Percentiles rank a stretch among this genome's conserved stretches.
Evolutionary conservation across 2,113 vertebrate genomes (phyloP).

Genomic region (Promerops cafer): DNA sequence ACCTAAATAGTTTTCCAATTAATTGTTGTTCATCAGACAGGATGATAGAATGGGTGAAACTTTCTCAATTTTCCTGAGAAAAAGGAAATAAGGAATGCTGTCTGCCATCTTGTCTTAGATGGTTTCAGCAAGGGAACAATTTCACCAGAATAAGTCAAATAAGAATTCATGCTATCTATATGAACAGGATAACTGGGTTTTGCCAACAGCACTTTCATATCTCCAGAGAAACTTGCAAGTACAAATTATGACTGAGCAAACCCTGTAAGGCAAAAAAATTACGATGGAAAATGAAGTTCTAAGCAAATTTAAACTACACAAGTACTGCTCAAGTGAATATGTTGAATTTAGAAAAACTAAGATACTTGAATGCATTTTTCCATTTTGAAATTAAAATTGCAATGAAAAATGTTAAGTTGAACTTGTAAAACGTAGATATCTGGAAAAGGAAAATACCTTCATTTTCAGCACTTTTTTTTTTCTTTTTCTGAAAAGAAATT

Average conservation of each 20-base stretch:
- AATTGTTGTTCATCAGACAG: not conserved
- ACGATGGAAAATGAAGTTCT: not conserved
- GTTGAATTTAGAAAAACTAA: not conserved
- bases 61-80: not conserved
- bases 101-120: not conserved
- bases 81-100: not conserved
- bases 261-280: not conserved
- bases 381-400: not conserved
- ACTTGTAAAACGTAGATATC: not conserved
- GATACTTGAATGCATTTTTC: not conserved
- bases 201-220: not conserved
- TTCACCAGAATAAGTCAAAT: not conserved
- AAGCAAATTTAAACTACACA: not conserved
- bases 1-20: not conserved
- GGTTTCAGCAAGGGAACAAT: not conserved
- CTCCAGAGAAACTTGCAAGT: not conserved
- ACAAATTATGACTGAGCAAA: not conserved
- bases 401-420: not conserved
- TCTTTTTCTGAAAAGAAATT: not conserved
- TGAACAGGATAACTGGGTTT: not conserved
- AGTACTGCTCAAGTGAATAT: not conserved
- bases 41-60: not conserved
- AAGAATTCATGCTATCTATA: not conserved
- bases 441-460: not conserved
- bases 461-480: not conserved